These are phyloP conservation scores for Acanthopagrus latus DNA, from an alignment of 2,797 vertebrate species.

Conservation along the genomic window DNA sequence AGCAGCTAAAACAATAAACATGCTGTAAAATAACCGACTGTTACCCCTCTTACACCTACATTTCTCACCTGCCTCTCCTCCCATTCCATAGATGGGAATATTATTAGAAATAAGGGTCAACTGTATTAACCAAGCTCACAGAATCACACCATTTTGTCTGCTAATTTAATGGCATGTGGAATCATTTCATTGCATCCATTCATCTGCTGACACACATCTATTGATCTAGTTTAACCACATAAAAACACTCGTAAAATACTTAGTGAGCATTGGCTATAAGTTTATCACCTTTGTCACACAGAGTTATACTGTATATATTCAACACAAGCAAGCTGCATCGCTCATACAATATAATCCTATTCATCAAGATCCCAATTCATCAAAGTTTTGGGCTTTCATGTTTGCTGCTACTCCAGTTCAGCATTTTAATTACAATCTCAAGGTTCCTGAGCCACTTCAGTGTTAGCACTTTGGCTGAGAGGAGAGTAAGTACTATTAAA, in stretches of 20 bases:
- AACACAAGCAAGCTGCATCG: slow-evolving; percentile 19
- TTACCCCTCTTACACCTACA: neutral
- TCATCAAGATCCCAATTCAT: slow-evolving; percentile 63
- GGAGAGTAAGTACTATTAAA: slow-evolving; percentile 58
- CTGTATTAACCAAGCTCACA: neutral
- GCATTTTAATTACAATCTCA: slow-evolving; percentile 79
- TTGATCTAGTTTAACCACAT: neutral
- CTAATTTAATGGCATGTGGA: neutral
- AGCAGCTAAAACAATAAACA: neutral
- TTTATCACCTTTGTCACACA: slow-evolving; percentile 1
- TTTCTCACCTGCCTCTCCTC: neutral
- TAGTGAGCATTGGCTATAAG: neutral
- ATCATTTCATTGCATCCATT: neutral
- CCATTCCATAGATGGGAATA: neutral
- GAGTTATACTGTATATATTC: neutral
- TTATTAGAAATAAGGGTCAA: neutral
- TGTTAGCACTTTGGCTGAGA: slow-evolving; percentile 58
- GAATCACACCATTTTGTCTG: neutral
- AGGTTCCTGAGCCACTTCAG: slow-evolving; percentile 74
- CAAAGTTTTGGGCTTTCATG: slow-evolving; percentile 60
- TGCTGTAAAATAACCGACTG: neutral
- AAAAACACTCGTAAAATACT: neutral
- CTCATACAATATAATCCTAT: slow-evolving; percentile 40
- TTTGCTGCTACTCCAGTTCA: slow-evolving; percentile 64
- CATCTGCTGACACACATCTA: neutral